Conservation (phyloP, 2,888 invertebrate species). For the Encarsia formosa region DNA sequence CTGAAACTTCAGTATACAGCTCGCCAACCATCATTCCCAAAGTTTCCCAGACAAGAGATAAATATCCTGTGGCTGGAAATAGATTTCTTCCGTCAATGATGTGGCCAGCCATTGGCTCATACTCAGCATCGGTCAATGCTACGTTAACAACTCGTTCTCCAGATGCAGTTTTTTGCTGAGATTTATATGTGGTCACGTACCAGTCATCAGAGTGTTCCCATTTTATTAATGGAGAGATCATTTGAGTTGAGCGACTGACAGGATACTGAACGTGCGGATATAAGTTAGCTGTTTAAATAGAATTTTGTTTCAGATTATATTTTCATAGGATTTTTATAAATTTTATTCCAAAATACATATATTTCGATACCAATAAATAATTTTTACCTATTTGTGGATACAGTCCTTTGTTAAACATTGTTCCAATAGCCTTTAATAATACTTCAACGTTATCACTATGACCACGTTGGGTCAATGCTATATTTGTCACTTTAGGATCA, state of each 20-base stretch:
- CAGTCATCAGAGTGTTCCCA: conserved; percentile 82
- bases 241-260: conserved; percentile 81
- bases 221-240: conserved; percentile 75
- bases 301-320: background rate
- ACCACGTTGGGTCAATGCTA: conserved; percentile 71
- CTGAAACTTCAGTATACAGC: conserved; percentile 65
- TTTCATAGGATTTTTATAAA: background rate
- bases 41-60: conserved; percentile 73
- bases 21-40: conserved; percentile 65
- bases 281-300: conserved; percentile 10
- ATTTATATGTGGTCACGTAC: conserved; percentile 67
- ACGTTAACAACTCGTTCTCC: conserved; percentile 63
- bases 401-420: conserved; percentile 72
- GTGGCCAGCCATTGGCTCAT: conserved; percentile 73
- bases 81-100: conserved; percentile 79
- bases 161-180: conserved; percentile 64
- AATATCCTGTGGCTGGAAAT: conserved; percentile 83
- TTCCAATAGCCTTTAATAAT: conserved; percentile 62
- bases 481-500: conserved; percentile 63
- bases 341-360: too few relatives aligned
- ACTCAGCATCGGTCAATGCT: conserved; percentile 62
- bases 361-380: background rate
- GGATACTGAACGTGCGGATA: conserved; percentile 76
- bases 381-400: conserved; percentile 60
- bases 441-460: conserved; percentile 63